A percentile compares a stretch with the other conserved stretches of the same genome.
These are phyloP conservation scores for Stigmatopora argus DNA, from an alignment of 2,113 vertebrate species.

Conservation along the genomic window DNA sequence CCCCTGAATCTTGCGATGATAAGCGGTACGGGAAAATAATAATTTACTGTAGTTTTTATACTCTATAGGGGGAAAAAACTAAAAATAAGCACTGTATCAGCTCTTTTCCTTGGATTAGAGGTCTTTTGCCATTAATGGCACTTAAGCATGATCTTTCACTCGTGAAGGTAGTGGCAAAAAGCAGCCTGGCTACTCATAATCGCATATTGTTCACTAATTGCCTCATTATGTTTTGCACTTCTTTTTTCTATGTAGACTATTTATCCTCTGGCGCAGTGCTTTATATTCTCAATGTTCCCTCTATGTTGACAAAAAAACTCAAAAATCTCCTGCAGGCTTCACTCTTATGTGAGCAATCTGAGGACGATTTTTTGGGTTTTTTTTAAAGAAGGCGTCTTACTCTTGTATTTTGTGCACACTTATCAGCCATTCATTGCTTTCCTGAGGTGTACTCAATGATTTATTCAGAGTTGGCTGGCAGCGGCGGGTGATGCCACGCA, in stretches of 20 bases:
- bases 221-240: conserved; percentile 31
- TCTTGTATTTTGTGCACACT: conserved; percentile 34
- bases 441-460: conserved; percentile 51
- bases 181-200: conserved; percentile 21
- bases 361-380: conserved; percentile 13
- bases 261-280: conserved; percentile 11
- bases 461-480: conserved; percentile 51
- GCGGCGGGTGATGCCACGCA: conserved; percentile 50
- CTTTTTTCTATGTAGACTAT: conserved; percentile 18
- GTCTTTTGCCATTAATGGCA: too few relatives aligned
- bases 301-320: conserved; percentile 5
- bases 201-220: conserved; percentile 38
- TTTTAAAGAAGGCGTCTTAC: conserved; percentile 11
- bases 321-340: conserved; percentile 6
- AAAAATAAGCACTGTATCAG: too few relatives aligned
- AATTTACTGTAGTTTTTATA: too few relatives aligned
- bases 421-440: conserved; percentile 45
- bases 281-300: conserved; percentile 10
- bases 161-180: conserved; percentile 18
- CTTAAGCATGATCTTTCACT: too few relatives aligned
- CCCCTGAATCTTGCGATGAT: too few relatives aligned
- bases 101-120: too few relatives aligned
- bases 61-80: too few relatives aligned
- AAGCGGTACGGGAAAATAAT: too few relatives aligned
- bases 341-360: conserved; percentile 18